Conservation (phyloP, 2,797 vertebrate genomes). For the Neostethus bicornis region DNA sequence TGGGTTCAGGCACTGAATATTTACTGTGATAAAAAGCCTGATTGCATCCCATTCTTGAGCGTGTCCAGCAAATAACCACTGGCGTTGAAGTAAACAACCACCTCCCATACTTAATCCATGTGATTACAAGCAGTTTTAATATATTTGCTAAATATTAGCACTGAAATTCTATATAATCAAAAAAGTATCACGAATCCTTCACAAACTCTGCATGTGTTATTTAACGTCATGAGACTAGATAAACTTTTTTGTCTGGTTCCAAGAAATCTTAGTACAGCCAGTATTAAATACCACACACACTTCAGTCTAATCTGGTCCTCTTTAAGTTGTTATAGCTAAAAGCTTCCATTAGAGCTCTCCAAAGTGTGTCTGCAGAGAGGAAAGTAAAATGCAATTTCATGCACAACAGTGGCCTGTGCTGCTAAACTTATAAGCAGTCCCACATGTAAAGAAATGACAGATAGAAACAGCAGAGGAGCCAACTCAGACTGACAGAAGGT, state of each 20-base stretch:
- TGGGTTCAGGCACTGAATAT: conserved; percentile 2
- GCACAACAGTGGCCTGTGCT: conserved; percentile 51
- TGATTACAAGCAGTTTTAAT: conserved; percentile 33
- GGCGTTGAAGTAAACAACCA: conserved; percentile 21
- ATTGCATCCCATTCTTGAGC: conserved; percentile 16
- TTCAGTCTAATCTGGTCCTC: conserved; percentile 37
- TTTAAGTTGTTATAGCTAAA: conserved; percentile 62
- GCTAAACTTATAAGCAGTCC: conserved; percentile 51
- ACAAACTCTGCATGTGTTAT: background rate
- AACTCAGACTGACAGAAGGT: conserved; percentile 18
- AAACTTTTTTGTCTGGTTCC: background rate
- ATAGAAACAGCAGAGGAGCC: conserved; percentile 22
- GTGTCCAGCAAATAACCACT: conserved; percentile 17
- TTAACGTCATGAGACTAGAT: conserved; percentile 5
- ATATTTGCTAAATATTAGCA: conserved; percentile 11
- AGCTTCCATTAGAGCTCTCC: conserved; percentile 62
- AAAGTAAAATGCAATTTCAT: conserved; percentile 71
- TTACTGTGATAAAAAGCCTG: conserved; percentile 3
- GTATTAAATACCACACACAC: conserved; percentile 26
- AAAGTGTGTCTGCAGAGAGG: conserved; percentile 48
- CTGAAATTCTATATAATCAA: no score
- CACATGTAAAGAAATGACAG: conserved; percentile 37
- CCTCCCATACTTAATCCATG: conserved; percentile 19
- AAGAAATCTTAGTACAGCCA: conserved; percentile 14
- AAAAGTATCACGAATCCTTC: background rate